Conservation (phyloP, 2,113 vertebrate species). For the Ceratotherium simum region DNA sequence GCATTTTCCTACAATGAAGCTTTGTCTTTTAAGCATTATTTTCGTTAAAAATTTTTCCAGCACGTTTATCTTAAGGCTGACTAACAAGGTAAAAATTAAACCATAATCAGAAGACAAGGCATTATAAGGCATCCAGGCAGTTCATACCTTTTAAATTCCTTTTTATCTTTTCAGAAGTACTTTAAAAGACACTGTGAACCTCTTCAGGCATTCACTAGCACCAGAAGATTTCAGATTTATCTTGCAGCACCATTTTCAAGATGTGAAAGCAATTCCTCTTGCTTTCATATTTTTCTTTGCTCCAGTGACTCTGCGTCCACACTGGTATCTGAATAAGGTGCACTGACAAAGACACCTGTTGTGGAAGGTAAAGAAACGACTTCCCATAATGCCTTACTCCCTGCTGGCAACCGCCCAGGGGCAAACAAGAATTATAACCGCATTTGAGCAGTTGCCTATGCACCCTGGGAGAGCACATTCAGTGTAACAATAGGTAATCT, state of each 20-base stretch:
- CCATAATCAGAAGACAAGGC: background rate
- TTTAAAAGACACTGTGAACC: constrained; percentile 6
- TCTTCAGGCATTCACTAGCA: constrained; percentile 32
- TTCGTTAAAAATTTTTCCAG: constrained; percentile 54
- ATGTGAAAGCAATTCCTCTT: constrained; percentile 20
- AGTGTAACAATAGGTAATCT: constrained; percentile 62
- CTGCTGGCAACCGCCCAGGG: constrained; percentile 78
- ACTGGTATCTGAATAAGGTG: constrained; percentile 55
- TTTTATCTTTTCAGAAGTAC: constrained; percentile 58
- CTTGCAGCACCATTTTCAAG: background rate
- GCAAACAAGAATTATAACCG: constrained; percentile 59
- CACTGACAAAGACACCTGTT: constrained; percentile 85
- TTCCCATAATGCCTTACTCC: constrained; percentile 79
- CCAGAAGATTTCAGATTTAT: background rate
- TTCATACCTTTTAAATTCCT: constrained; percentile 70
- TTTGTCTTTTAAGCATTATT: constrained; percentile 27
- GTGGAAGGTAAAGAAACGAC: constrained; percentile 78
- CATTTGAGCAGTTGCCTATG: background rate
- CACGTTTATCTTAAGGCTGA: background rate
- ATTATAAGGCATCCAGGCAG: background rate
- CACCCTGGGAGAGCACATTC: constrained; percentile 36
- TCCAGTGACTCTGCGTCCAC: constrained; percentile 63
- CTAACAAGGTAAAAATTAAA: constrained; percentile 53
- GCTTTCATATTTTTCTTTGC: constrained; percentile 54
- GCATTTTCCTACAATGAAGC: background rate